Base-by-base conservation (phyloP, 2,797 vertebrate genomes). In the Pelochelys cantorii region DNA sequence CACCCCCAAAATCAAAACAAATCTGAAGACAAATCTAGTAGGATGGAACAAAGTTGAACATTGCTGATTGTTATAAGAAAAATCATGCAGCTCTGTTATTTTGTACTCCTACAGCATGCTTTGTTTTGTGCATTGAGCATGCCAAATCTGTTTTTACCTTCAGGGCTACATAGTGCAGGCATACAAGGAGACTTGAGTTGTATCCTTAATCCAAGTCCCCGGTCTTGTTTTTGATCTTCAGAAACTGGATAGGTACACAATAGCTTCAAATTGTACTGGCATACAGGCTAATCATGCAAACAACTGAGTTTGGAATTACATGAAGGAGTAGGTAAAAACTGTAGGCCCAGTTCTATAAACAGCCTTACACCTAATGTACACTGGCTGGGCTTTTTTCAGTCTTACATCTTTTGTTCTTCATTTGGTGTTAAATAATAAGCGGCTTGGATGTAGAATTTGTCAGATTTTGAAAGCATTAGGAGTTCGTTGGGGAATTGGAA, bases 61-160 rank as follows among this genome's bases (percentile, higher is more conserved):
- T 57, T 92, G 29, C 20, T 75, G 74, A 81, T 7, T 83, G 9
- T 74, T 62, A 17, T 20, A 74, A 86, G 29, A 29, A 20, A 23
- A 27, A 1, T 2, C 5, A 1, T 0, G 0, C 14, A 5, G 54
- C 78, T 42, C 37, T 78, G 65, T 34, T 74, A 0, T 87, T 83
- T n/a, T 0, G 0, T 65, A 52, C 17, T 25, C 25, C 57, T 75
- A 1, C 34, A 83, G 6, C 4, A 1, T 54, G 37, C 18, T 78
- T 18, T 1, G 10, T 29, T 60, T 15, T 27, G 48, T 25, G 0
- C 1, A 2, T 29, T 77, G 27, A 0, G 0, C 42, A 3, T 0
- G 0, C 56, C 48, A 54, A 15, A 27, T 53, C 54, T 85, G 54
- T 71, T 87, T 80, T n/a, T 27, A 3, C 31, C 27, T 81, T 54